These are phyloP conservation scores for Eolophus roseicapilla DNA, from an alignment of 2,113 vertebrate species.

Conservation along the genomic window DNA sequence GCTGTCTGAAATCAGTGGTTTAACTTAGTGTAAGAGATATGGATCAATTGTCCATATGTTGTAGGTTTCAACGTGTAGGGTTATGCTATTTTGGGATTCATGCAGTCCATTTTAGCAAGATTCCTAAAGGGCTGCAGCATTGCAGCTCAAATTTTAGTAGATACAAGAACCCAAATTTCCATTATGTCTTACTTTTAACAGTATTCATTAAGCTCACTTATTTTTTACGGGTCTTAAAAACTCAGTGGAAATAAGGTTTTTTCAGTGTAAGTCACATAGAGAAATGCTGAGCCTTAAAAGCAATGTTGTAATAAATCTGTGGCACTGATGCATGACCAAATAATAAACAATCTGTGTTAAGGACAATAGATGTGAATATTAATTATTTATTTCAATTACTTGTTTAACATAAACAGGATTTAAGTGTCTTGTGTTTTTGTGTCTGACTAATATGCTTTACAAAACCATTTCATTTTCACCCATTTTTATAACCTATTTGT, in stretches of 20 bases:
- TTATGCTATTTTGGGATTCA: not conserved
- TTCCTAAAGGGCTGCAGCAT: not conserved
- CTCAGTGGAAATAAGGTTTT: not conserved
- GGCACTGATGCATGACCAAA: not conserved
- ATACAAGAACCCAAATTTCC: not conserved
- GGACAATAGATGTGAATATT: slow-evolving; percentile 8
- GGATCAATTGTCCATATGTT: not conserved
- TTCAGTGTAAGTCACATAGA: not conserved
- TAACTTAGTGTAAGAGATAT: not conserved
- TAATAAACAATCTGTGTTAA: slow-evolving; percentile 8
- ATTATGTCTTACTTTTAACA: not conserved
- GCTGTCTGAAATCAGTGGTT: not conserved
- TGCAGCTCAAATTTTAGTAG: not conserved
- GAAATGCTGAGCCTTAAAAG: not conserved
- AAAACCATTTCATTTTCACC: not conserved
- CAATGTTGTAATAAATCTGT: not conserved
- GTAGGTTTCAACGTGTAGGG: not conserved
- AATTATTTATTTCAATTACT: slow-evolving; percentile 7
- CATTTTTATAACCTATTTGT: not conserved
- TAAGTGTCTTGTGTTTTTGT: not conserved
- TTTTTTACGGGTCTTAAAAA: not conserved
- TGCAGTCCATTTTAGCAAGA: rapidly evolving
- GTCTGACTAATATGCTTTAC: not conserved
- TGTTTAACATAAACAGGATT: slow-evolving; percentile 47
- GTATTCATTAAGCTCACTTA: not conserved